phyloP scores from a whole-genome alignment of 1,140 invertebrate species.

The Theocolax elegans region DNA sequence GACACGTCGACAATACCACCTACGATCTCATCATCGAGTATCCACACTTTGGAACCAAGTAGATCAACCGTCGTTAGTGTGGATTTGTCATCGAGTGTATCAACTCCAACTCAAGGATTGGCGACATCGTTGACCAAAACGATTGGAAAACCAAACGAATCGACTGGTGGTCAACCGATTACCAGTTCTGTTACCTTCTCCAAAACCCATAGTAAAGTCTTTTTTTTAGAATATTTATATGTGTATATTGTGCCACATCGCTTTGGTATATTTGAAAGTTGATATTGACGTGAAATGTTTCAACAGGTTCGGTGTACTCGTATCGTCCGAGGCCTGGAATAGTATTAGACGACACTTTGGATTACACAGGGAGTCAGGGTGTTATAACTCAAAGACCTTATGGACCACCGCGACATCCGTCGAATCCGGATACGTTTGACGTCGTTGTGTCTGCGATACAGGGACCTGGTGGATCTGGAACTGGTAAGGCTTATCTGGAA shows the following conservation, averaged over 20 bases:
- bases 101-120: constrained; percentile 57
- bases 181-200: constrained; percentile 46
- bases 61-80: constrained; percentile 37
- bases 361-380: constrained; percentile 60
- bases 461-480: constrained; percentile 73
- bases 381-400: constrained; percentile 62
- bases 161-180: constrained; percentile 41
- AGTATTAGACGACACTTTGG: constrained; percentile 79
- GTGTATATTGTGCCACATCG: too few species aligned
- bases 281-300: background rate
- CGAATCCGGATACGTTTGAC: constrained; percentile 84
- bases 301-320: constrained; percentile 52
- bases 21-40: background rate
- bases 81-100: constrained; percentile 44
- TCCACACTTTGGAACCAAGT: constrained; percentile 55
- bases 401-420: constrained; percentile 61
- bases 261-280: too few species aligned
- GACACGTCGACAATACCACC: constrained; percentile 11
- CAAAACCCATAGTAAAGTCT: constrained; percentile 45
- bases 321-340: constrained; percentile 84
- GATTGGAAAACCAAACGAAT: constrained; percentile 40
- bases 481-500: too few species aligned
- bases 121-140: constrained; percentile 47
- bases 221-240: background rate
- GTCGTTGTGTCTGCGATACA: constrained; percentile 89